Percentiles rank a stretch among this genome's conserved stretches.
phyloP scores from a whole-genome alignment of 2,888 invertebrate species.

The Apamea anceps region DNA sequence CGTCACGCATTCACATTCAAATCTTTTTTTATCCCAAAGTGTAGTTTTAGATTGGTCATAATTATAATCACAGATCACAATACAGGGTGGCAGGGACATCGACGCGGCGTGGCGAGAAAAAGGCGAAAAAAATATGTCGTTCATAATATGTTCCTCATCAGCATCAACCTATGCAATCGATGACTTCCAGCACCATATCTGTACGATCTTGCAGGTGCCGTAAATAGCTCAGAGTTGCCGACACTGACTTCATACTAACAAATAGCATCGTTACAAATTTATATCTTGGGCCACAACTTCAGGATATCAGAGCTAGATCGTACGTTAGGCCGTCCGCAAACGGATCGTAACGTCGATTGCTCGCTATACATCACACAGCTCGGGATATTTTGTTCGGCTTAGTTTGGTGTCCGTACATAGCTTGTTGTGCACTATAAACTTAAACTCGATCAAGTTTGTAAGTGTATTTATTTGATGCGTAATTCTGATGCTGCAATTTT shows the following conservation, averaged over 20 bases:
- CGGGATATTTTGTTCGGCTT: constrained; percentile 49
- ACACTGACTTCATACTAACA: neutral
- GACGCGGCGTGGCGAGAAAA: no score
- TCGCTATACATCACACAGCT: constrained; percentile 66
- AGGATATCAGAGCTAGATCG: constrained; percentile 50
- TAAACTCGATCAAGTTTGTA: neutral
- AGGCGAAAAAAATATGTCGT: no score
- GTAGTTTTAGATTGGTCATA: neutral
- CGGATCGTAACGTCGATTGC: constrained; percentile 66
- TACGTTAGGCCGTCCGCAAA: constrained; percentile 58
- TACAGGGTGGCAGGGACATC: no score
- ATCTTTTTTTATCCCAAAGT: neutral
- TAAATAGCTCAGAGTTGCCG: neutral
- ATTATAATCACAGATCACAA: neutral
- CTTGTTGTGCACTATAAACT: neutral
- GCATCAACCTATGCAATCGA: neutral
- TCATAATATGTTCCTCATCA: neutral
- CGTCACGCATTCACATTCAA: neutral
- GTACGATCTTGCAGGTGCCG: no score
- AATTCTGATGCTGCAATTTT: neutral
- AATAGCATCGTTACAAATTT: neutral
- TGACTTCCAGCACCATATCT: neutral
- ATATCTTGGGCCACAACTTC: constrained; percentile 28
- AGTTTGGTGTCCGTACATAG: constrained; percentile 34
- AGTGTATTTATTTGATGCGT: constrained; percentile 19